These are phyloP conservation scores for Amphimallon solstitiale DNA, from an alignment of 2,888 invertebrate species.

Conservation along the genomic window DNA sequence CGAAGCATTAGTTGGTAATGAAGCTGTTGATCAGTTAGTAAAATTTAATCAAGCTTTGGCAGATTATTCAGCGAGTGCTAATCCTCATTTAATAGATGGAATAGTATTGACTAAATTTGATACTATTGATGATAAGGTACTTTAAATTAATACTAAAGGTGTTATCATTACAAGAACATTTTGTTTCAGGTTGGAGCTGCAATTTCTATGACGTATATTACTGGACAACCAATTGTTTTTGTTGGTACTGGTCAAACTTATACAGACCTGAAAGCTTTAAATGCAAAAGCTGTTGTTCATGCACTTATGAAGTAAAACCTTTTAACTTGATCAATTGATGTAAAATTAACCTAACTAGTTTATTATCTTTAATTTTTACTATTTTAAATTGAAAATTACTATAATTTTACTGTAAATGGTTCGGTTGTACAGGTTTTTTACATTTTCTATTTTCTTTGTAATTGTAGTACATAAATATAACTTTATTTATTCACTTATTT, in stretches of 20 bases:
- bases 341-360: not conserved
- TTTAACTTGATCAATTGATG: not conserved
- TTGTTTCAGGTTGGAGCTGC: conserved; percentile 87
- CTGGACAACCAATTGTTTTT: conserved; percentile 98
- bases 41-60: conserved; percentile 99
- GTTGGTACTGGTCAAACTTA: conserved; percentile 99
- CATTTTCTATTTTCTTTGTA: conserved; percentile 12
- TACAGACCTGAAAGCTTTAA: conserved; percentile 95
- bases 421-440: conserved; percentile 15
- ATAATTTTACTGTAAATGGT: not conserved
- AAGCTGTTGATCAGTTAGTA: conserved; percentile 98
- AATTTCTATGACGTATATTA: conserved; percentile 99
- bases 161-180: conserved; percentile 9
- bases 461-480: conserved; percentile 18
- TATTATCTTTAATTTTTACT: not conserved
- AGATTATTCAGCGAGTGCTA: conserved; percentile 79
- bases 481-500: conserved; percentile 20
- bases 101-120: conserved; percentile 99
- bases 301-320: conserved; percentile 87
- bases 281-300: conserved; percentile 95
- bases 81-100: conserved; percentile 95
- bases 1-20: conserved; percentile 99
- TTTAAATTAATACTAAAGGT: not conserved
- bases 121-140: conserved; percentile 96
- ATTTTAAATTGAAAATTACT: not conserved